These are phyloP conservation scores for Amblyteles armatorius DNA, from an alignment of 2,888 invertebrate genomes.

Conservation along the genomic window DNA sequence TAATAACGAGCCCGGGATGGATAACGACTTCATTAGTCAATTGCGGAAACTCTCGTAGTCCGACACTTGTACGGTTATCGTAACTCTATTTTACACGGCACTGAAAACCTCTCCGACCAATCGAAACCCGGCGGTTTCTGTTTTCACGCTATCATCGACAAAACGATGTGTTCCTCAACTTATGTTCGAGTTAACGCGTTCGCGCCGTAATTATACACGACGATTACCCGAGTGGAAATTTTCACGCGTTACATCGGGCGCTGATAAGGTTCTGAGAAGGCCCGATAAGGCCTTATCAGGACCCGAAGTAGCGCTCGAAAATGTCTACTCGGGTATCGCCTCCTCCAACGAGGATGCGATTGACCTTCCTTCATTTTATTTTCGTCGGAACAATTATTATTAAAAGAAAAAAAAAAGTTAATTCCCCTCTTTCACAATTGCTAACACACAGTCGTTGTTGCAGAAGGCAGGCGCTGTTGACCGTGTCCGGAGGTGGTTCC, in stretches of 20 bases:
- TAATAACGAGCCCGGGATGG: conserved; percentile 55
- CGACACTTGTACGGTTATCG: conserved; percentile 50
- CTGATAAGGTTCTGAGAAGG: too few species aligned
- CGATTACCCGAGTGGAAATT: too few species aligned
- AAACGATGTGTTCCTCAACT: too few species aligned
- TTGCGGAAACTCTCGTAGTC: conserved; percentile 53
- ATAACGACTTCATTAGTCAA: conserved; percentile 71
- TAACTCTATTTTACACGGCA: conserved; percentile 54
- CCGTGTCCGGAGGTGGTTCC: conserved; percentile 83
- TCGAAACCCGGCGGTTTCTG: conserved; percentile 9
- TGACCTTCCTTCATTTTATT: neutral
- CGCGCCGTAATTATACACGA: too few species aligned
- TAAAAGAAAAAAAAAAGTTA: neutral
- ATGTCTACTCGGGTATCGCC: too few species aligned
- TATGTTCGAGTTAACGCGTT: too few species aligned
- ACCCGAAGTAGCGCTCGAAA: too few species aligned
- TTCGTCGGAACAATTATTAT: too few species aligned
- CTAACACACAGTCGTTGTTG: conserved; percentile 83
- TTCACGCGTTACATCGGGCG: too few species aligned
- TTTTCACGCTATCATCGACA: too few species aligned
- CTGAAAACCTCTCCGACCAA: conserved; percentile 46
- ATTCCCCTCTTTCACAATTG: conserved; percentile 72
- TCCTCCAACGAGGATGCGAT: too few species aligned
- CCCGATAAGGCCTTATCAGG: too few species aligned
- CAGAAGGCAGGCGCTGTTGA: conserved; percentile 85